Percentiles rank a stretch among this genome's conserved stretches.
Conservation (phyloP, 1,140 invertebrate species). For the Zaprionus inermis region DNA sequence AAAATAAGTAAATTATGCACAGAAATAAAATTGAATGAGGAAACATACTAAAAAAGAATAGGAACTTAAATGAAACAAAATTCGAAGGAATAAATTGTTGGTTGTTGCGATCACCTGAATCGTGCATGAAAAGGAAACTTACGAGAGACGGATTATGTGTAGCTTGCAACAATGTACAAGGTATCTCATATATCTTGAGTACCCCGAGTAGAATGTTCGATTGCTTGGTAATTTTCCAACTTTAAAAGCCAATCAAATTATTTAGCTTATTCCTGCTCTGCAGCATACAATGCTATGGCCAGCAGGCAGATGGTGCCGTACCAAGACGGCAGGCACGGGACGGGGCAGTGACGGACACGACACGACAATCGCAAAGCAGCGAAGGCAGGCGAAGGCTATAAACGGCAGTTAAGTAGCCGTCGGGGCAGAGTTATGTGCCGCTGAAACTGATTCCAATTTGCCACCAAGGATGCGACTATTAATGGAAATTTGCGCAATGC, state of each 20-base stretch:
- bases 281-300: conserved; percentile 21
- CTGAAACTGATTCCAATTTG: conserved; percentile 76
- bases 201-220: not conserved
- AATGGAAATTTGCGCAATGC: conserved; percentile 72
- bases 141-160: not conserved
- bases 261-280: conserved; percentile 19
- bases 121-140: not conserved
- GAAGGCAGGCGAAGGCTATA: conserved; percentile 47
- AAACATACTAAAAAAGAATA: no score
- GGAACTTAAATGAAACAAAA: no score
- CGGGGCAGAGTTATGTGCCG: conserved; percentile 67
- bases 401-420: conserved; percentile 72
- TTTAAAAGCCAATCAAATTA: conserved; percentile 29
- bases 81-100: no score
- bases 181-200: not conserved
- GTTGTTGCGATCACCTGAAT: no score
- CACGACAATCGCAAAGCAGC: not conserved
- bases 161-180: not conserved
- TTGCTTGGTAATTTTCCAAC: conserved; percentile 11
- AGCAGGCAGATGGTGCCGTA: not conserved
- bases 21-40: no score
- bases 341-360: conserved; percentile 7
- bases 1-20: no score
- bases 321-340: not conserved
- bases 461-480: conserved; percentile 76